Evolutionary conservation across 1,140 invertebrate genomes (phyloP), one percentile per base, ranked within the genome.

Genomic region (Zaprionus ornatus): DNA sequence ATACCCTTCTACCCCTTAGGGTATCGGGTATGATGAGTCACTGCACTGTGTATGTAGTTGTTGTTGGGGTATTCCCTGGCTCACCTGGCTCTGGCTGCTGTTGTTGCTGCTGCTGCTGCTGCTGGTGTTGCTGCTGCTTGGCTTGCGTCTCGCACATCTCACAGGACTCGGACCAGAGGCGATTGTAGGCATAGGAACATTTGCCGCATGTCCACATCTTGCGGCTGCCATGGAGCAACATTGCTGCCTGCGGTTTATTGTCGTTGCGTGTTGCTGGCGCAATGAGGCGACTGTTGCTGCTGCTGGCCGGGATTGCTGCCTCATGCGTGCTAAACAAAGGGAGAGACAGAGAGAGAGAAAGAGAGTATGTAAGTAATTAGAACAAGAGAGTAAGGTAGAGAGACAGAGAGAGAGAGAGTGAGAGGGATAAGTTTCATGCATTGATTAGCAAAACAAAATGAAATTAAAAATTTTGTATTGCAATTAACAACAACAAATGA

Each of bases 131-230:
- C 1, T 10, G 54, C 37, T 45, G 40, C 42, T 48, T 48, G 63
- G 96, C 21, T 94, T 94, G 68, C 94, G 95, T 95, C 68, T 95
- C 95, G 86, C 97, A 98, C 83, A 97, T 96, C 90, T 97, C 96
- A 92, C 97, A 98, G 45, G 93, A 93, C 23, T 95, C 95, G 45
- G 95, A 95, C 94, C 96, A 96, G 75, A 96, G 94, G 62, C 96
- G 95, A 93, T 98, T 98, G 91, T 97, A 97, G 55, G 97, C 96
- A 93, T 96, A 98, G 82, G 96, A 97, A 93, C 97, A 98, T 92
- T 97, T 96, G 65, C 94, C 94, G 93, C 97, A 98, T 55, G 96
- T 96, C 97, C 97, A 98, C 95, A 97, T 96, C 72, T 96, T 95
- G 69, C 91, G 85, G 37, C 77, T 74, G 72, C 79, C 76, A 52